Evolutionary conservation across 1,140 invertebrate genomes (phyloP).

Genomic region (Augochlora pura): DNA sequence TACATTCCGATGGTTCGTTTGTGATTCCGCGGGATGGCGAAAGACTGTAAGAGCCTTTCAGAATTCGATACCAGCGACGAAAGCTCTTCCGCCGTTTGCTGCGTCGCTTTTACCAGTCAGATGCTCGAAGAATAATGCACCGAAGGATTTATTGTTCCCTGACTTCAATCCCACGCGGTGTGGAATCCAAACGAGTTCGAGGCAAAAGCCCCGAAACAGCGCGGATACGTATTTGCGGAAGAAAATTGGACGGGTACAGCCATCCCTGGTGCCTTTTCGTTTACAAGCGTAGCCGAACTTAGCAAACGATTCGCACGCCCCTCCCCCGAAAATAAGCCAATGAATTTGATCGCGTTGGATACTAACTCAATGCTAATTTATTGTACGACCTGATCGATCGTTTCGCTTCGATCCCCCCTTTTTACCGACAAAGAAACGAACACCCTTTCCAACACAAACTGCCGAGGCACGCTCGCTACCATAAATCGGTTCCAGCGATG

Average conservation of each 20-base stretch:
- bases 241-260: conserved; percentile 11
- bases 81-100: neutral
- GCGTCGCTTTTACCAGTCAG: neutral
- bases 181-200: neutral
- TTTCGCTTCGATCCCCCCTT: conserved; percentile 36
- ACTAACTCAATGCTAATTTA: conserved; percentile 72
- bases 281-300: too few species aligned
- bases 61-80: neutral
- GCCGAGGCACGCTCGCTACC: conserved; percentile 40
- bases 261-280: neutral
- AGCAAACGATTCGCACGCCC: neutral
- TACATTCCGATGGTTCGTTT: neutral
- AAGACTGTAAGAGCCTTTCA: neutral
- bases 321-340: conserved; percentile 10
- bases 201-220: neutral
- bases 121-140: conserved; percentile 5
- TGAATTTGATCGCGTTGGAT: conserved; percentile 45
- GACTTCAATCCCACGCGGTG: neutral
- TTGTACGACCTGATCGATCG: conserved; percentile 64
- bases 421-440: conserved; percentile 48
- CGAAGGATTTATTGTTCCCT: conserved; percentile 2
- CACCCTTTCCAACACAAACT: conserved; percentile 52
- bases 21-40: neutral
- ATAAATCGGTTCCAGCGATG: conserved; percentile 50
- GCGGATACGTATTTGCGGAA: neutral